These are phyloP conservation scores for Coelinius sp. DNA, from an alignment of 2,888 invertebrate genomes.

Conservation along the genomic window DNA sequence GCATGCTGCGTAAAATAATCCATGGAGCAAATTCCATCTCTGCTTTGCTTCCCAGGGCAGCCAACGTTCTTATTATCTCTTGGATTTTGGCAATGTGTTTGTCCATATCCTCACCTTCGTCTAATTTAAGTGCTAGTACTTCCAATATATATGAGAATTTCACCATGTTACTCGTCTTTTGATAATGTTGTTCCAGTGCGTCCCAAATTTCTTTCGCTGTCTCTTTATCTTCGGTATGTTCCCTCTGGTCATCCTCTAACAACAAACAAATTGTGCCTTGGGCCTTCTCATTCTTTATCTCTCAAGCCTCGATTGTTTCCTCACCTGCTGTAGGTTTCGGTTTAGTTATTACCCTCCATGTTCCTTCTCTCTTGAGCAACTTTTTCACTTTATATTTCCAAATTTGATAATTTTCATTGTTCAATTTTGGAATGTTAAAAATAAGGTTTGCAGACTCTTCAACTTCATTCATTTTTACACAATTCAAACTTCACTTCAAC, in stretches of 20 bases:
- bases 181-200: neutral
- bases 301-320: neutral
- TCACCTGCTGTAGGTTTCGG: neutral
- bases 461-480: neutral
- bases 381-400: neutral
- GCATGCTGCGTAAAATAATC: constrained; percentile 7
- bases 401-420: neutral
- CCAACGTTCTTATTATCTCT: neutral
- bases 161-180: neutral
- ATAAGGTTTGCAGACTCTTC: neutral
- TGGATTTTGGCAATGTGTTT: constrained; percentile 4
- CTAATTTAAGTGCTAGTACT: neutral
- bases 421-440: neutral
- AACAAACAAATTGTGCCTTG: neutral
- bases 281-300: neutral
- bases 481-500: too few relatives aligned
- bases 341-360: neutral
- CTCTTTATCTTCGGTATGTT: neutral
- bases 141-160: neutral
- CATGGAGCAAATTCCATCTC: neutral
- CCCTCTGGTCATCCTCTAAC: neutral
- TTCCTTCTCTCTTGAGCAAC: neutral
- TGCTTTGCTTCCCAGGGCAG: neutral
- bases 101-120: constrained; percentile 9
- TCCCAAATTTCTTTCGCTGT: constrained; percentile 6